Evolutionary conservation across 2,113 vertebrate genomes (phyloP), one percentile per base, ranked within the genome.

Genomic region (Pica pica): DNA sequence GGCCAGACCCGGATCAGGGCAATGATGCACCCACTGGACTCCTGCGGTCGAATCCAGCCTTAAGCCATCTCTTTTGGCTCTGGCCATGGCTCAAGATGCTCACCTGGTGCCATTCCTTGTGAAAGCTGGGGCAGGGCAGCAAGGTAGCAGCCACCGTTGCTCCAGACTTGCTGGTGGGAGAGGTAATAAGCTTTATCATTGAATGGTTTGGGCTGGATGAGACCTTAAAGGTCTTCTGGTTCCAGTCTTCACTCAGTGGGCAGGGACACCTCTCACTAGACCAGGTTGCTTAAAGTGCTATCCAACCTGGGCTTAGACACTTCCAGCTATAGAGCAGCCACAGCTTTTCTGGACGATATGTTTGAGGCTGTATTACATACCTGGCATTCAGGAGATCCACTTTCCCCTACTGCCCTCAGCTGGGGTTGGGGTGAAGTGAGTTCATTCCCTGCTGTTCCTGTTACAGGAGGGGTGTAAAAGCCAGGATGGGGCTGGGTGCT

Each of bases 11-110:
- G 2, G 44, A 17, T 28, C 35, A 8, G 35, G 37, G 44, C 6
- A 1, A 13, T 6, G 61, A 18, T 0, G 3, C 5, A 0, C 16
- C 47, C 9, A 0, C 16, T 1, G 3, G 61, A 13, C 1, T 35
- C 17, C 19, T 22, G 67, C 13, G 3, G 6, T 16, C 22, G 0
- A 5, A 5, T 3, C 4, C 70, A 15, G 74, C 60, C 64, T 2
- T 8, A 7, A 37, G n/a, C 28, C 3, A 0, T 0, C 1, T 8
- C 26, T 27, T 0, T 6, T 3, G 37, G 0, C 37, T 10, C 53
- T 7, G 44, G 4, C 19, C 1, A 0, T 6, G 61, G 31, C 46
- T 67, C 4, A 24, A 15, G 39, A 6, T 0, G 23, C 50, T 8
- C 30, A 7, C 13, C 19, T 0, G 5, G 9, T 33, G 5, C 42